These are phyloP conservation scores for Ptyas mucosa DNA, from an alignment of 2,113 vertebrate species.

Conservation along the genomic window DNA sequence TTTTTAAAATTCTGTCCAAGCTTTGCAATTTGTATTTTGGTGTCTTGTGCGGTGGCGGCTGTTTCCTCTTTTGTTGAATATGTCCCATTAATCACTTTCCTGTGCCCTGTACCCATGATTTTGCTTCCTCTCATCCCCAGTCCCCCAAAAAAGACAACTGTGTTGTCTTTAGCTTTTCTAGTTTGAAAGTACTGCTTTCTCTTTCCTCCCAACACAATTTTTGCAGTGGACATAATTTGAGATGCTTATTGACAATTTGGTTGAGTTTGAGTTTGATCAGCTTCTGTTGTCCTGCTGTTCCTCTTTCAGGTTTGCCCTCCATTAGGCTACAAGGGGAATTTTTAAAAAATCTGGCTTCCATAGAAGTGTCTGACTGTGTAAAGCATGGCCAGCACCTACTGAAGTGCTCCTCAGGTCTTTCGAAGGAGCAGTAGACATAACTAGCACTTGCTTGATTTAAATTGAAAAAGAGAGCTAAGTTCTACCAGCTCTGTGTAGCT, in stretches of 20 bases:
- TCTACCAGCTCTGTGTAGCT: background rate
- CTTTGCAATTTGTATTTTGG: background rate
- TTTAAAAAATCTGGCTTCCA: background rate
- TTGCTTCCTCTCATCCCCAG: background rate
- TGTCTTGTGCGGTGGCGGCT: background rate
- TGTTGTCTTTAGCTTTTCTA: background rate
- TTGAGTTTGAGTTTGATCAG: background rate
- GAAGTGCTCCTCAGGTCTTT: background rate
- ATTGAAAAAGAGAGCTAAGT: background rate
- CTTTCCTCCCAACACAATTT: background rate
- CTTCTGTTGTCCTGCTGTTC: background rate
- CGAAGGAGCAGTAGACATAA: background rate
- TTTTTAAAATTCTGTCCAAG: background rate
- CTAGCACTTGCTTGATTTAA: background rate
- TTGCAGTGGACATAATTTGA: background rate
- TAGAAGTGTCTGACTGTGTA: background rate
- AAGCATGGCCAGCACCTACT: background rate
- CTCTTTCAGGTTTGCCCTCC: background rate
- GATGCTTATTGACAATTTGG: background rate
- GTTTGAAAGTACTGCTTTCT: background rate
- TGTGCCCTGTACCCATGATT: background rate
- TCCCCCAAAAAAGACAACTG: background rate
- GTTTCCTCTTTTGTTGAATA: background rate
- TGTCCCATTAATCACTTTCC: background rate
- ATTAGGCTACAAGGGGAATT: background rate